Evolutionary conservation across 2,797 vertebrate species (phyloP).

Genomic region (Brachymystax lenok): DNA sequence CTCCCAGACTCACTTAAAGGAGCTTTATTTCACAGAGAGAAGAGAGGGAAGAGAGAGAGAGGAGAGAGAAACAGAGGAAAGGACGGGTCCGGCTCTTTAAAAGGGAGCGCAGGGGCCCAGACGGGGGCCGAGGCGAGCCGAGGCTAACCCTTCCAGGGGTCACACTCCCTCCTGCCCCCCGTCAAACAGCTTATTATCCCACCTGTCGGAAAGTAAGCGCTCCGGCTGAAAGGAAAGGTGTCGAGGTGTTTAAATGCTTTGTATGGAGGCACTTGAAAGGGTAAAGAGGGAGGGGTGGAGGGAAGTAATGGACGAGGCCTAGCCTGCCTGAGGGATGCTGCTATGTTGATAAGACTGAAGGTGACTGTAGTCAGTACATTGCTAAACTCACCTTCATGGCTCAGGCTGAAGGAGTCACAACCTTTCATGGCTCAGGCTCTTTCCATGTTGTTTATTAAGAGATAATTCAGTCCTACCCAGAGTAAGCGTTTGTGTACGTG

Average conservation of each 20-base stretch:
- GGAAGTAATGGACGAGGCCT: conserved; percentile 57
- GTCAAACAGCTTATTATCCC: conserved; percentile 98
- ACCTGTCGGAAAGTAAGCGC: conserved; percentile 94
- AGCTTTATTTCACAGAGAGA: conserved; percentile 93
- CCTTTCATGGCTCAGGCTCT: not conserved
- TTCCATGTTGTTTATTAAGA: not conserved
- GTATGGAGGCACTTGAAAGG: conserved; percentile 69
- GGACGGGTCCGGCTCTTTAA: conserved; percentile 57
- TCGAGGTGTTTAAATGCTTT: conserved; percentile 83
- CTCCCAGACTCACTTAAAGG: conserved; percentile 96
- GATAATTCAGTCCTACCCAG: not conserved
- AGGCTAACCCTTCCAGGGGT: conserved; percentile 87
- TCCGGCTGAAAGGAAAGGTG: conserved; percentile 82
- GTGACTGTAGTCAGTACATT: conserved; percentile 51
- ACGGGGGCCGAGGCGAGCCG: conserved; percentile 58
- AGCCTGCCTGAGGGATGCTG: conserved; percentile 43
- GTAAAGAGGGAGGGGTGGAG: conserved; percentile 52
- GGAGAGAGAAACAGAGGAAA: conserved; percentile 63
- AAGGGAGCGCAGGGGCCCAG: conserved; percentile 58
- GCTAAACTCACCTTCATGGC: conserved; percentile 46
- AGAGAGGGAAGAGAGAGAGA: conserved; percentile 85
- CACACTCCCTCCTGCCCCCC: conserved; percentile 81
- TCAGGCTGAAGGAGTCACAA: not conserved
- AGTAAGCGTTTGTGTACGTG: not conserved
- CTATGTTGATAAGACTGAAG: conserved; percentile 61